Conservation (phyloP, 2,888 invertebrate species). For the Drosophila multiciliata region DNA sequence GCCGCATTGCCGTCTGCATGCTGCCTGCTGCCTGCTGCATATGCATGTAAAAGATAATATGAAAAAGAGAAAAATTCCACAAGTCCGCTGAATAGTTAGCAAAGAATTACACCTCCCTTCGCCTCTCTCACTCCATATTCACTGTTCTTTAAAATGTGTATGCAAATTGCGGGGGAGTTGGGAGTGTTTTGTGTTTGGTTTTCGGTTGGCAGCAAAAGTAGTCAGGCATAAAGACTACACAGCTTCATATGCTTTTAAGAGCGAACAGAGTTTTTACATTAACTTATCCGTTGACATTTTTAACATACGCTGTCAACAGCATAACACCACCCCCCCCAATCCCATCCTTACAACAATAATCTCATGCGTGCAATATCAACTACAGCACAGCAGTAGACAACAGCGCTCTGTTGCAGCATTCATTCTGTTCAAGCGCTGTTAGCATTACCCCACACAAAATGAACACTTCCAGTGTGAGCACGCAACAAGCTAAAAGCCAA, state of each 20-base stretch:
- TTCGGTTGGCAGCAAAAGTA: conserved; percentile 33
- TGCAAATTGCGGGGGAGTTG: conserved; percentile 1
- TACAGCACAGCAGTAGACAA: neutral
- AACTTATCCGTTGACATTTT: conserved; percentile 61
- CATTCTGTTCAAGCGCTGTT: conserved; percentile 22
- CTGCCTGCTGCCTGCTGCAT: conserved; percentile 22
- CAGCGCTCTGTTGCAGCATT: conserved; percentile 8
- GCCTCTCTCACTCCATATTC: neutral
- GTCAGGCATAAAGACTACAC: conserved; percentile 70
- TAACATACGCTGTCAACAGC: conserved; percentile 19
- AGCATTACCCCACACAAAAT: conserved; percentile 45
- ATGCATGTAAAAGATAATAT: conserved; percentile 58
- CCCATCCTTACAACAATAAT: neutral
- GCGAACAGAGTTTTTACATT: conserved; percentile 74
- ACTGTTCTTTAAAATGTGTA: conserved; percentile 5
- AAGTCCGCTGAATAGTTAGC: conserved; percentile 67
- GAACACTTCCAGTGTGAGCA: conserved; percentile 65
- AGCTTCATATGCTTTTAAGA: conserved; percentile 68
- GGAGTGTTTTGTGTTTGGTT: neutral
- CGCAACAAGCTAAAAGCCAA: conserved; percentile 11
- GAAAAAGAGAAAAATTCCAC: conserved; percentile 10
- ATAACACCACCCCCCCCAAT: neutral
- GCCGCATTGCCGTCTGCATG: conserved; percentile 50
- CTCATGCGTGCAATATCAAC: neutral
- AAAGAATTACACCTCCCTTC: neutral